phyloP scores from a whole-genome alignment of 1,140 invertebrate genomes.

The Metaphire vulgaris region DNA sequence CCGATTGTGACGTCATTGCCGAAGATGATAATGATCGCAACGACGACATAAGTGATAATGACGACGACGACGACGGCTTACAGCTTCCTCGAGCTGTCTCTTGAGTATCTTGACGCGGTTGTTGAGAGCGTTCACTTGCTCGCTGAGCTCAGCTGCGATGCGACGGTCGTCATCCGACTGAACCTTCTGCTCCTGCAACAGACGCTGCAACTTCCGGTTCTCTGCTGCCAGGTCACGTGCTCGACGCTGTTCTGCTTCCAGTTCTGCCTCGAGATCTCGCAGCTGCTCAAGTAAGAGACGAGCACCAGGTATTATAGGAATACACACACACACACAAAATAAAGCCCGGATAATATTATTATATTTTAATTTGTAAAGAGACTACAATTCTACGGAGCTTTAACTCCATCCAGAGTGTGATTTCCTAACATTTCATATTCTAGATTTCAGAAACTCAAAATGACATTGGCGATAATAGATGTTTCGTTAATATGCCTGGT shows the following conservation, averaged over 20 bases:
- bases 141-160: conserved; percentile 41
- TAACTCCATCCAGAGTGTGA: no score
- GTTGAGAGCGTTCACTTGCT: conserved; percentile 45
- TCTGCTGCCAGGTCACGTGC: conserved; percentile 42
- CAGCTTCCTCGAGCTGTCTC: conserved; percentile 51
- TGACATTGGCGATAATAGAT: no score
- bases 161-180: conserved; percentile 47
- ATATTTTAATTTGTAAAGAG: no score
- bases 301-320: no score
- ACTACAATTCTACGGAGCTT: no score
- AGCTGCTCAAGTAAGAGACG: conserved; percentile 39
- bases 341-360: no score
- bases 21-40: background rate
- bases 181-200: conserved; percentile 42
- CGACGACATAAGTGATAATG: background rate
- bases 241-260: conserved; percentile 49
- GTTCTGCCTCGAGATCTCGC: conserved; percentile 49
- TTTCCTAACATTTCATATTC: no score
- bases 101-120: conserved; percentile 49
- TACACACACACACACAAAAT: no score
- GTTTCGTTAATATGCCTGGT: no score
- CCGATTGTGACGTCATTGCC: no score
- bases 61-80: conserved; percentile 35
- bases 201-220: conserved; percentile 46
- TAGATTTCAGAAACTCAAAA: no score